Evolutionary conservation across 2,888 invertebrate genomes (phyloP).

Genomic region (Xestia sexstrigata): DNA sequence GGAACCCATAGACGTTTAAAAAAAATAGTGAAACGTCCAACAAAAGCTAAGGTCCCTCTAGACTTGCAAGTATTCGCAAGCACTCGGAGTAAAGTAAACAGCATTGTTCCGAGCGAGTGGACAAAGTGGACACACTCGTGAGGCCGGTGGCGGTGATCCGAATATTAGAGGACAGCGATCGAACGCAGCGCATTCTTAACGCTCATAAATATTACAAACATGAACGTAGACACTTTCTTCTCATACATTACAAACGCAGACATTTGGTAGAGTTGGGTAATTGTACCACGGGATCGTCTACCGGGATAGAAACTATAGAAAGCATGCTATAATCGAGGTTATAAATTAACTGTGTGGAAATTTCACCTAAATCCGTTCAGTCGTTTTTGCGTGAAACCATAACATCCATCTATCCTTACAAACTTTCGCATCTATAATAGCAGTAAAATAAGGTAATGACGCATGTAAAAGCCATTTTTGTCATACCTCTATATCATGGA

Average conservation of each 20-base stretch:
- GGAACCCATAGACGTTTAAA: background rate
- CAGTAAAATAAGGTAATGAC: background rate
- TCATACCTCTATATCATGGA: background rate
- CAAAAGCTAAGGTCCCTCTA: background rate
- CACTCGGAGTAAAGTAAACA: conserved; percentile 38
- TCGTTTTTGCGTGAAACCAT: background rate
- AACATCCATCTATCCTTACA: background rate
- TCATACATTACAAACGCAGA: background rate
- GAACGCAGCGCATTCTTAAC: conserved; percentile 27
- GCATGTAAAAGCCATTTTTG: background rate
- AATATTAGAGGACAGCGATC: conserved; percentile 39
- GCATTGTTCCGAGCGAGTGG: conserved; percentile 49
- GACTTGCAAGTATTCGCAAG: conserved; percentile 2
- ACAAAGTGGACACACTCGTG: conserved; percentile 38
- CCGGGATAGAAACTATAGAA: background rate
- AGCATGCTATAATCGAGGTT: too few species aligned
- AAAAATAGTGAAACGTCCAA: background rate
- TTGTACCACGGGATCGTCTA: too few species aligned
- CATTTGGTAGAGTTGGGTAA: background rate
- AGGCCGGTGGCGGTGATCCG: conserved; percentile 25
- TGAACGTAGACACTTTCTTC: background rate
- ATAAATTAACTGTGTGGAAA: background rate
- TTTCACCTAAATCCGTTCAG: background rate
- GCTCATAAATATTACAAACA: background rate
- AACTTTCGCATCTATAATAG: background rate